phyloP scores from a whole-genome alignment of 2,888 invertebrate species.

The Melipona bicolor region DNA sequence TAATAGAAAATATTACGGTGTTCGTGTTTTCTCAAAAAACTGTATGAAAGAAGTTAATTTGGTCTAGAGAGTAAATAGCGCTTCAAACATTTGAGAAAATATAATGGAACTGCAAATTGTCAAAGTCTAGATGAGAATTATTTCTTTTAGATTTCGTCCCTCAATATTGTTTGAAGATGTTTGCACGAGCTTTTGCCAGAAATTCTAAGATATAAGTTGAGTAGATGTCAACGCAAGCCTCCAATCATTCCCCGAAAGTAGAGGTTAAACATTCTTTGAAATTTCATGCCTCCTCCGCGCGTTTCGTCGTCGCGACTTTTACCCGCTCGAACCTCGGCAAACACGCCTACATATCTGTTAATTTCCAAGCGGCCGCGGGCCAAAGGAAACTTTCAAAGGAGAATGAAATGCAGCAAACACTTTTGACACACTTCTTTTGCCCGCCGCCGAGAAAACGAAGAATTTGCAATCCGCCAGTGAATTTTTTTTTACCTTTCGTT shows the following conservation, averaged over 20 bases:
- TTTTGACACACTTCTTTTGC: constrained; percentile 39
- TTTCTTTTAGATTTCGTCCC: not conserved
- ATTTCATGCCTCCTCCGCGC: constrained; percentile 12
- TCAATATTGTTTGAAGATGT: not conserved
- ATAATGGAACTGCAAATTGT: not conserved
- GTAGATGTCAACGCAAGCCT: not conserved
- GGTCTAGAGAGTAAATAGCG: too few species aligned
- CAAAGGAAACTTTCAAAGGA: constrained; percentile 46
- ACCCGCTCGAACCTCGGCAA: constrained; percentile 36
- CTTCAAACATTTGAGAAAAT: too few species aligned
- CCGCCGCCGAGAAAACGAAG: not conserved
- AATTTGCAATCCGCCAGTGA: not conserved
- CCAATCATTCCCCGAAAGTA: constrained; percentile 5
- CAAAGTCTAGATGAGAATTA: not conserved
- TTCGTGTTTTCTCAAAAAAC: too few species aligned
- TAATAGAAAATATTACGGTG: too few species aligned
- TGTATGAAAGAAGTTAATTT: too few species aligned
- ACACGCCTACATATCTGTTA: constrained; percentile 53
- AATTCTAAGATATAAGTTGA: not conserved
- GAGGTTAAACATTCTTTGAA: constrained; percentile 22
- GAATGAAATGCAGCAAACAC: constrained; percentile 48
- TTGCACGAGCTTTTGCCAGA: not conserved
- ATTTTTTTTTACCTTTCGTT: not conserved
- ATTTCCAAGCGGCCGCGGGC: constrained; percentile 43
- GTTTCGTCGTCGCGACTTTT: constrained; percentile 29